These are phyloP conservation scores for Rhea americana DNA, from an alignment of 2,113 vertebrate species.

Conservation along the genomic window DNA sequence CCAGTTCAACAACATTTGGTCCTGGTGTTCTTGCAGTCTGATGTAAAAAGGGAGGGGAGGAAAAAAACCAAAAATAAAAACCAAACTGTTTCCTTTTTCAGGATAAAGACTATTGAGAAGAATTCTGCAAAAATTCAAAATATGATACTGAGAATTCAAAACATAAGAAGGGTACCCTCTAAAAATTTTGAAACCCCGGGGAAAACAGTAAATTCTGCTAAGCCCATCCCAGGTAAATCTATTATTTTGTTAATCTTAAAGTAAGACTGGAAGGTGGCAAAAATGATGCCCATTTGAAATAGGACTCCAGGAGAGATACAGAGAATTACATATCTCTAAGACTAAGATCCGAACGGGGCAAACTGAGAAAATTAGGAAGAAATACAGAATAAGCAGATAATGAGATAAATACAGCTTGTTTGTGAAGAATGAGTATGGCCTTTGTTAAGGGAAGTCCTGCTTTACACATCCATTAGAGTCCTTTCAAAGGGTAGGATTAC, in stretches of 20 bases:
- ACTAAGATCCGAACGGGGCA: neutral
- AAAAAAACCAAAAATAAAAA: too few relatives aligned
- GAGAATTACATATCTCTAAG: neutral
- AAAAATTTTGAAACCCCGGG: neutral
- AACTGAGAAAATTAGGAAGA: neutral
- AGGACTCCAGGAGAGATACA: neutral
- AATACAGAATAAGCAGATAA: neutral
- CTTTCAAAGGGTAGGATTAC: neutral
- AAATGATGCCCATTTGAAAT: neutral
- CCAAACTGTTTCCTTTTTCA: conserved; percentile 51
- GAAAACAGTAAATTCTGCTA: conserved; percentile 33
- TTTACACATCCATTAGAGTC: neutral
- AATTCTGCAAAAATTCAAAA: conserved; percentile 74
- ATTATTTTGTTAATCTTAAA: neutral
- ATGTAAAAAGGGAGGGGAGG: neutral
- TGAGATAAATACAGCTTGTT: neutral
- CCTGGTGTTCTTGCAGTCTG: neutral
- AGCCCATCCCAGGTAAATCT: conserved; percentile 72
- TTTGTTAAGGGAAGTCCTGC: neutral
- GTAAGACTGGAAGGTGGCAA: neutral
- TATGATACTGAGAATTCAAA: conserved; percentile 55
- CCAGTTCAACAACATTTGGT: too few relatives aligned
- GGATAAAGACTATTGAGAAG: conserved; percentile 71
- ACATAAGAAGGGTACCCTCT: neutral
- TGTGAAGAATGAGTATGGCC: neutral